phyloP scores from a whole-genome alignment of 2,113 vertebrate species.

The Melanocharis versteri region DNA sequence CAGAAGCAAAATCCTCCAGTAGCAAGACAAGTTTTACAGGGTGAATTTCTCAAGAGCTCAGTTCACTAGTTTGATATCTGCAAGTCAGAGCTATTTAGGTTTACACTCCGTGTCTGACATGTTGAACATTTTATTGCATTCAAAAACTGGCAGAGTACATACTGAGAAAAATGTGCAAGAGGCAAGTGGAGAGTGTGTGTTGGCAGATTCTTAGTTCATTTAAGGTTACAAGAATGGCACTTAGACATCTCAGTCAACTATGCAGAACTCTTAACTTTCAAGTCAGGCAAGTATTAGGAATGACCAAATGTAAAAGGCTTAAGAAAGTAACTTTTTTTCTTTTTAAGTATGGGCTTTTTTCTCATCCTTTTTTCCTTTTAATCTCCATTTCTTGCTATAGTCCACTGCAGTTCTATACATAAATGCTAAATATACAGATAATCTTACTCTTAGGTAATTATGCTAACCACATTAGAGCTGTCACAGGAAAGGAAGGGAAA shows the following conservation, averaged over 20 bases:
- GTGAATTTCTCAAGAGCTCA: constrained; percentile 30
- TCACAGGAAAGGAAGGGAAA: not conserved
- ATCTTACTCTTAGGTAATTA: not conserved
- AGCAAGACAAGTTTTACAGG: not conserved
- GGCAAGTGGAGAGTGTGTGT: not conserved
- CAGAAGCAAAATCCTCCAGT: not conserved
- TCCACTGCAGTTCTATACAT: not conserved
- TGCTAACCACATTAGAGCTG: not conserved
- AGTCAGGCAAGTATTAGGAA: not conserved
- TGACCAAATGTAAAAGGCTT: not conserved
- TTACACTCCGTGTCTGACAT: constrained; percentile 13
- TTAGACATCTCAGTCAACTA: not conserved
- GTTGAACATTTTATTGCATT: constrained; percentile 54
- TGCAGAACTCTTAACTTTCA: not conserved
- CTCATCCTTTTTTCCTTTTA: not conserved
- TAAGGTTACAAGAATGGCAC: constrained; percentile 12
- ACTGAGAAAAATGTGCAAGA: constrained; percentile 30
- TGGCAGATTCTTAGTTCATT: constrained; percentile 32
- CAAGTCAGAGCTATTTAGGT: constrained; percentile 30
- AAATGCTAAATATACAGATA: not conserved
- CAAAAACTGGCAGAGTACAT: constrained; percentile 22
- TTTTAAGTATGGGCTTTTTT: not conserved
- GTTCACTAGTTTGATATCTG: constrained; percentile 33
- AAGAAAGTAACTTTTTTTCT: not conserved
- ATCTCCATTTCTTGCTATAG: not conserved